Percentiles rank a stretch among this genome's conserved stretches.
These are phyloP conservation scores for Castor canadensis DNA, from an alignment of 2,113 vertebrate genomes.

Conservation along the genomic window DNA sequence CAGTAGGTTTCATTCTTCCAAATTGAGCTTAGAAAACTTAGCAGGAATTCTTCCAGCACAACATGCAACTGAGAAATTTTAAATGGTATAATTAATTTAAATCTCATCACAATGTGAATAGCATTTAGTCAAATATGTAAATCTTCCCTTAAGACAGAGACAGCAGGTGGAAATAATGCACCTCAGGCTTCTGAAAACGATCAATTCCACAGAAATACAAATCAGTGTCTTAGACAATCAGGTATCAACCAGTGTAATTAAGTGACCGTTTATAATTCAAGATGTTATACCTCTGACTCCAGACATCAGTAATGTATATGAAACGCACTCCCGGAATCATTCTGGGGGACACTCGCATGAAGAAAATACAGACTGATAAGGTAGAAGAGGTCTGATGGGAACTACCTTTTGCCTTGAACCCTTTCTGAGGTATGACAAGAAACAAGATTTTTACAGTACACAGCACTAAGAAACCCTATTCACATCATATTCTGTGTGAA, in stretches of 20 bases:
- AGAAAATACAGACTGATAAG: background rate
- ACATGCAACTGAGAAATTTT: background rate
- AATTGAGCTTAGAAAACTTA: constrained; percentile 15
- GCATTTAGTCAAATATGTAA: constrained; percentile 48
- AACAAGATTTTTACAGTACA: background rate
- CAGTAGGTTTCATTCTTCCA: background rate
- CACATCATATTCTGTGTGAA: background rate
- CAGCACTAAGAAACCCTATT: background rate
- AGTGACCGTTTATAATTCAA: constrained; percentile 35
- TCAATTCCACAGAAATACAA: constrained; percentile 20
- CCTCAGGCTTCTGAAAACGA: constrained; percentile 11
- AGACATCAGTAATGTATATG: background rate
- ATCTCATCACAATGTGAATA: constrained; percentile 39
- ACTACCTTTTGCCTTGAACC: background rate
- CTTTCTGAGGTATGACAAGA: background rate
- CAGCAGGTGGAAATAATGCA: constrained; percentile 32
- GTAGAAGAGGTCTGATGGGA: background rate
- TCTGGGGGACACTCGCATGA: background rate
- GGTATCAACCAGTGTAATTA: constrained; percentile 17
- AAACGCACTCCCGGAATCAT: background rate
- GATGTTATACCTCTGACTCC: background rate
- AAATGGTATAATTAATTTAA: constrained; percentile 59
- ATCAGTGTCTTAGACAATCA: constrained; percentile 18
- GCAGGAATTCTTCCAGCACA: background rate
- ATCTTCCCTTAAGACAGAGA: background rate